Conservation (phyloP, 1,140 invertebrate genomes). For the Andrena cerasifolii region DNA sequence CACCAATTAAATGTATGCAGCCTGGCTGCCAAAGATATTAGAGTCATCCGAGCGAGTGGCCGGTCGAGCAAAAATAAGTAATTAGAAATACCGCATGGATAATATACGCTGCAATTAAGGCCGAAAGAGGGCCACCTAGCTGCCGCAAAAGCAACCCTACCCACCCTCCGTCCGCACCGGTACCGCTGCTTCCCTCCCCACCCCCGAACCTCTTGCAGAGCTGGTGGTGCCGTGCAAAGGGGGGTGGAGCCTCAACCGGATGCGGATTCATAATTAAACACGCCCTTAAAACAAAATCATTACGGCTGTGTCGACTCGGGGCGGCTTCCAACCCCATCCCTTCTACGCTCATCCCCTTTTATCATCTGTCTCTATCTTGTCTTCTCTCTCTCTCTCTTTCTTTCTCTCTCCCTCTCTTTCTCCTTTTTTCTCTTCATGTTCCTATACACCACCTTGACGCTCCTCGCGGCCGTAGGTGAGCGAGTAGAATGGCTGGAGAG, state of each 20-base stretch:
- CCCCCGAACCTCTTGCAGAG: constrained; percentile 46
- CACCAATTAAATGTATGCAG: constrained; percentile 73
- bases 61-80: constrained; percentile 75
- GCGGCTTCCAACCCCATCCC: constrained; percentile 62
- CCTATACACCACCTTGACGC: constrained; percentile 30
- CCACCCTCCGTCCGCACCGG: constrained; percentile 23
- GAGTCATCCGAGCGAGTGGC: constrained; percentile 69
- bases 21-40: constrained; percentile 76
- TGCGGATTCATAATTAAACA: constrained; percentile 83
- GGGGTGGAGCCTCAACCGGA: constrained; percentile 81
- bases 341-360: constrained; percentile 59
- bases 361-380: constrained; percentile 41
- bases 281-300: constrained; percentile 83
- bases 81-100: constrained; percentile 79
- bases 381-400: constrained; percentile 22
- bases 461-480: constrained; percentile 32
- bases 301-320: constrained; percentile 75
- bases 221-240: constrained; percentile 65
- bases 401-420: constrained; percentile 49
- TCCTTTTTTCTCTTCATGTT: constrained; percentile 26
- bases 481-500: constrained; percentile 50
- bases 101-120: constrained; percentile 78
- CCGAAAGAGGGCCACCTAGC: constrained; percentile 76
- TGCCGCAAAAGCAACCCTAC: constrained; percentile 53
- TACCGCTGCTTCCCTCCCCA: constrained; percentile 59